Conservation (phyloP, 2,888 invertebrate genomes). For the Campoplex capitator region DNA sequence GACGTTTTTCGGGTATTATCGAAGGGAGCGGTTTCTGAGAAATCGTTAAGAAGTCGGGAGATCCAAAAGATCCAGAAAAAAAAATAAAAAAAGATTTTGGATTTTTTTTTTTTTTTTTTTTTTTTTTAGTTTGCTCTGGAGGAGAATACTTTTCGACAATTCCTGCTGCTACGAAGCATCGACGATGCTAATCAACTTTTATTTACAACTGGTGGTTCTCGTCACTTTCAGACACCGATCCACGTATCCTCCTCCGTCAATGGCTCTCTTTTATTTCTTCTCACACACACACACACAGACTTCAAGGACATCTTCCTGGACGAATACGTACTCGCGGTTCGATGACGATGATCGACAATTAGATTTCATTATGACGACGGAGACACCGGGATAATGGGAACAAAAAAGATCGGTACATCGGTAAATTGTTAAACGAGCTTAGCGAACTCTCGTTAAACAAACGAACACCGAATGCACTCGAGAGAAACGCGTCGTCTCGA, state of each 20-base stretch:
- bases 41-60: no score
- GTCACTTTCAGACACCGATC: not conserved
- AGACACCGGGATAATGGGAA: slow-evolving; percentile 8
- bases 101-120: no score
- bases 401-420: slow-evolving; percentile 37
- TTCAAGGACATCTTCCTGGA: slow-evolving; percentile 20
- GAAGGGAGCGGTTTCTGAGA: not conserved
- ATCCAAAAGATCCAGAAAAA: no score
- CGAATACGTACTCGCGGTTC: slow-evolving; percentile 10
- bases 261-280: slow-evolving; percentile 4
- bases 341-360: slow-evolving; percentile 49
- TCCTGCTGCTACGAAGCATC: not conserved
- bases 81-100: no score
- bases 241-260: slow-evolving; percentile 16
- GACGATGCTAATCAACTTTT: not conserved
- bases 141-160: not conserved
- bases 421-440: slow-evolving; percentile 26
- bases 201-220: not conserved
- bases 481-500: not conserved
- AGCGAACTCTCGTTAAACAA: slow-evolving; percentile 32
- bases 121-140: not conserved
- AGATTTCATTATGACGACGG: slow-evolving; percentile 51
- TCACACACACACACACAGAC: not conserved
- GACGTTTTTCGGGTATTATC: not conserved
- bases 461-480: not conserved